Evolutionary conservation across 2,888 invertebrate genomes (phyloP), one percentile per base, ranked within the genome.

Genomic region (Metacarcinus magister): DNA sequence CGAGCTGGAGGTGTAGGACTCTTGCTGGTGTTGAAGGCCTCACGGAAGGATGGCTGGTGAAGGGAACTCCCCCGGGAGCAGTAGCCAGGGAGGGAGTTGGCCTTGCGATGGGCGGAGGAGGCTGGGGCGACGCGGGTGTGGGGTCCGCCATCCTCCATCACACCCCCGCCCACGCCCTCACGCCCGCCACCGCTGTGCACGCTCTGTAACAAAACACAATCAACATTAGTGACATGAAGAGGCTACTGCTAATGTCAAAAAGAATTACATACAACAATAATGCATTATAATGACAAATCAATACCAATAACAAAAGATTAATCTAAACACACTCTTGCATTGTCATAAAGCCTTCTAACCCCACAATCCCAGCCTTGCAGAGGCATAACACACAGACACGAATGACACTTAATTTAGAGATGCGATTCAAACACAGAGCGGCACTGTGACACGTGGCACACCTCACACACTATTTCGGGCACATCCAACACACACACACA

Each of bases 131-230:
- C 95, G 96, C 95, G 93, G 96, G 95, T 94, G 95, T 95, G 96
- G 91, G 94, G 67, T 46, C 93, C 92, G 95, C 97, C 97, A 96
- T 97, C 97, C 95, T 96, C 97, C 97, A 97, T 97, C 95, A 96
- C 96, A 94, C 96, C 96, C 95, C 96, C 95, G 92, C 94, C 96
- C 93, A 95, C 95, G 46, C 96, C 95, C 87, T 95, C 95, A 93
- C 89, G 92, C 60, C 90, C 96, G 82, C 96, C 91, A 93, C 96
- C 94, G 90, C 96, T 96, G 67, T 97, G 97, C 96, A 95, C 96
- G 92, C 96, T 97, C 97, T 97, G 97, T 46, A 97, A 96, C 44
- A 92, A 60, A 95, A 96, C 3, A 93, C 2, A 67, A 75, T 28
- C 13, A n/a, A 82, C 54, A 75, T 82, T 91, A 91, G 23, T 91